Base-by-base conservation (phyloP, 2,113 vertebrate genomes). In the Ailurus styani region DNA sequence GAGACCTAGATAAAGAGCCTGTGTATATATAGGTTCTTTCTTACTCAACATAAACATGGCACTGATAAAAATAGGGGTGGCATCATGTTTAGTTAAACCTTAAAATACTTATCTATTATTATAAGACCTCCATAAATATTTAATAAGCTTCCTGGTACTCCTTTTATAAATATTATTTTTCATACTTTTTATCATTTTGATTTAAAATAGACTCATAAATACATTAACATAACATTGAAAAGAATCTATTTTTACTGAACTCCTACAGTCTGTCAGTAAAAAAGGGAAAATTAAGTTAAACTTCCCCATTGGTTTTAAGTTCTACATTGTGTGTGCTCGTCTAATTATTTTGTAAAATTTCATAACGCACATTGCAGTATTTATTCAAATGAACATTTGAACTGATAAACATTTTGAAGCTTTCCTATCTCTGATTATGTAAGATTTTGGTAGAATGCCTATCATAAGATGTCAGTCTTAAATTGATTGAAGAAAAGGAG, bases 131-230 rank as follows among this genome's bases (percentile, higher is more conserved):
- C 25, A 73, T 78, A 94, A 93, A 79, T 94, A 79, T 40, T 93
- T 87, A 85, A 68, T 78, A 70, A 52, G 2, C 25, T 78, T 82
- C 3, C 29, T 34, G 1, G 1, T 64, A 83, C 4, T 23, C 10
- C 37, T 89, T 70, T 52, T 72, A 54, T 86, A 83, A 81, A 25
- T 90, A 77, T 37, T 15, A 21, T 66, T 96, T 81, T 90, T 75
- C 10, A 42, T 54, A 34, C 4, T 91, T 89, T 73, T 84, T 6
- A 81, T 95, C 18, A 89, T 95, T 95, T 95, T 95, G 2, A 72
- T 91, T 96, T 95, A 97, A 97, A 83, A 57, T 68, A 40, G 45
- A 92, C 5, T 79, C 21, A 45, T 78, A 97, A 95, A 68, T 95
- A 64, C 1, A 90, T 75, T 95, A 97, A 21, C 9, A 91, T 75